Evolutionary conservation across 2,888 invertebrate genomes (phyloP).

Genomic region (Litoditis marina): DNA sequence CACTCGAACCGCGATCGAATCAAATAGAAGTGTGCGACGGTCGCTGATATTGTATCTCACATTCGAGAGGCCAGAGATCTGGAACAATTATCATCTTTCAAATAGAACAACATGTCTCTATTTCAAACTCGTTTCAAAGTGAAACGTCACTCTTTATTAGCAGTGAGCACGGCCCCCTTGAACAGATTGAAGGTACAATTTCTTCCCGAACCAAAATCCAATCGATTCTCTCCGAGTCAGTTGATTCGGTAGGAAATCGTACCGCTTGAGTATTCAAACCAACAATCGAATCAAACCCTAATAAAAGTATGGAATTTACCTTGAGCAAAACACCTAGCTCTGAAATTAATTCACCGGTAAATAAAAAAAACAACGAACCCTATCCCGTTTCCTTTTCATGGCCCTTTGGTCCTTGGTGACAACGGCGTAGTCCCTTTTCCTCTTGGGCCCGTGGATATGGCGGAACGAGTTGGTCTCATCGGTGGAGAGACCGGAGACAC

Average conservation of each 20-base stretch:
- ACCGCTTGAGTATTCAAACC: too few relatives aligned
- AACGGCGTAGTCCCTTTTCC: constrained; percentile 68
- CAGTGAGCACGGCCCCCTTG: too few relatives aligned
- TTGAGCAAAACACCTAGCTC: too few relatives aligned
- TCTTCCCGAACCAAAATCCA: too few relatives aligned
- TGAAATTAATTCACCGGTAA: too few relatives aligned
- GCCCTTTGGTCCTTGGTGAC: constrained; percentile 64
- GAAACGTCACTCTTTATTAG: too few relatives aligned
- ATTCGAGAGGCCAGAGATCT: constrained; percentile 32
- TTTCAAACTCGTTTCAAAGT: too few relatives aligned
- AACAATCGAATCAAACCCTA: too few relatives aligned
- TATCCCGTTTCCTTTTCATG: constrained; percentile 72
- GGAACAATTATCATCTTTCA: constrained; percentile 4
- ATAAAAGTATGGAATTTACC: too few relatives aligned
- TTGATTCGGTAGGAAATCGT: too few relatives aligned
- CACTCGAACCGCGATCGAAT: constrained; percentile 24
- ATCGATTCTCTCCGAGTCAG: too few relatives aligned
- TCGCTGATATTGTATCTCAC: constrained; percentile 26
- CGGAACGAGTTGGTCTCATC: constrained; percentile 53
- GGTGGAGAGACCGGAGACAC: constrained; percentile 51
- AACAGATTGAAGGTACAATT: too few relatives aligned
- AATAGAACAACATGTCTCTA: background rate
- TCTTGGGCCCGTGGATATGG: constrained; percentile 53
- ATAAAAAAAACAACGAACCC: constrained; percentile 32
- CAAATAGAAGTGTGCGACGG: constrained; percentile 30